Conservation (phyloP, 2,797 vertebrate species). For the Lacerta agilis region DNA sequence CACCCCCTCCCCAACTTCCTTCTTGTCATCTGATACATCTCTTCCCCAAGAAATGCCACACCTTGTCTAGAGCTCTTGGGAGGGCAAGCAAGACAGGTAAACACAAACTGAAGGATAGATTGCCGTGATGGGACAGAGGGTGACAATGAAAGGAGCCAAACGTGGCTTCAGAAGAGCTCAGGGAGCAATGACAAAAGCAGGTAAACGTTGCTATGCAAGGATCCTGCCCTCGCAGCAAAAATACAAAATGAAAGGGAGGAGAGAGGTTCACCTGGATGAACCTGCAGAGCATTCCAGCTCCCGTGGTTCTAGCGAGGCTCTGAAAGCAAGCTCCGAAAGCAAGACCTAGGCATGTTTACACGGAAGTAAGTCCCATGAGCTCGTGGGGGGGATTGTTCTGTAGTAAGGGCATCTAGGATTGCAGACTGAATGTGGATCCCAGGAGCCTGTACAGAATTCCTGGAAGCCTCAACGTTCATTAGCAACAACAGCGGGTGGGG, state of each 20-base stretch:
- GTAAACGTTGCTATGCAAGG: background rate
- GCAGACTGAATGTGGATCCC: background rate
- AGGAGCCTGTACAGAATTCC: background rate
- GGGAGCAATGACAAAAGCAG: background rate
- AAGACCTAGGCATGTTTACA: no score
- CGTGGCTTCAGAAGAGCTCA: background rate
- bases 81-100: background rate
- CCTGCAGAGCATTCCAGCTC: background rate
- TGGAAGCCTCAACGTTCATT: background rate
- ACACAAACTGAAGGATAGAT: background rate
- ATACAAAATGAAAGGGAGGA: background rate
- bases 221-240: background rate
- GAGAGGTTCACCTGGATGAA: no score
- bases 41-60: background rate
- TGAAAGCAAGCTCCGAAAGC: background rate
- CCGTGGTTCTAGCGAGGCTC: background rate
- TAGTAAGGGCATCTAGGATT: background rate
- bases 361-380: background rate
- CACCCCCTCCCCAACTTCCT: fast-evolving
- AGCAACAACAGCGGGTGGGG: background rate
- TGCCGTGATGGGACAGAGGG: no score
- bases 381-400: background rate
- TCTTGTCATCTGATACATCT: fast-evolving
- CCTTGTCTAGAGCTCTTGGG: background rate
- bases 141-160: fast-evolving